A percentile compares a stretch with the other conserved stretches of the same genome.
Evolutionary conservation across 2,888 invertebrate genomes (phyloP).

Genomic region (Geotrupes spiniger): DNA sequence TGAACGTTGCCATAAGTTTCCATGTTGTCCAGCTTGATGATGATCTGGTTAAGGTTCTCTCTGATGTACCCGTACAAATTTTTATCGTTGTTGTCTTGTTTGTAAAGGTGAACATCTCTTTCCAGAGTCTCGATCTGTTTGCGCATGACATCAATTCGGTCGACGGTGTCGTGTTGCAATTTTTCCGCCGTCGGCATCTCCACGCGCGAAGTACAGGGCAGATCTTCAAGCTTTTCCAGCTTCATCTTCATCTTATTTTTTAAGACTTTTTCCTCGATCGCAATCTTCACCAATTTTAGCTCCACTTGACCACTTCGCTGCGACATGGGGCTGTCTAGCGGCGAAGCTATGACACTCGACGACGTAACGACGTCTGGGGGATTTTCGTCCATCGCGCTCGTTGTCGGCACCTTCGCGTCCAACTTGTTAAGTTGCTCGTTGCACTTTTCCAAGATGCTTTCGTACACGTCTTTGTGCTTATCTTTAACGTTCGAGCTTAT

Average conservation of each 20-base stretch:
- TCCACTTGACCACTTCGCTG: slow-evolving; percentile 17
- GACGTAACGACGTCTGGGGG: slow-evolving; percentile 12
- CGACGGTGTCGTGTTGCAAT: slow-evolving; percentile 11
- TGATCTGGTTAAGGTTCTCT: slow-evolving; percentile 14
- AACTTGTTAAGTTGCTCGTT: slow-evolving; percentile 15
- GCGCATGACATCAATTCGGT: slow-evolving; percentile 16
- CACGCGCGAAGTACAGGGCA: not conserved
- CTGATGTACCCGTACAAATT: slow-evolving; percentile 15
- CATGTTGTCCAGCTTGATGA: slow-evolving; percentile 17
- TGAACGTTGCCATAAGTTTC: slow-evolving; percentile 19
- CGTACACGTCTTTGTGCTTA: slow-evolving; percentile 18
- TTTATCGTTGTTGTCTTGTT: slow-evolving; percentile 9
- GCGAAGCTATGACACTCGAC: not conserved
- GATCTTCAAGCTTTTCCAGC: not conserved
- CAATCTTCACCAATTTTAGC: slow-evolving; percentile 16
- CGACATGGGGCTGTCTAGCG: slow-evolving; percentile 18
- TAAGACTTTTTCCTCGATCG: slow-evolving; percentile 9
- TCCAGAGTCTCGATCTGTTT: slow-evolving; percentile 18
- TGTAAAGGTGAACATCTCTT: slow-evolving; percentile 16
- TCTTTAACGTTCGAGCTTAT: slow-evolving; percentile 16
- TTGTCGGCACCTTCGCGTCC: slow-evolving; percentile 13
- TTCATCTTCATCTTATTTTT: no score
- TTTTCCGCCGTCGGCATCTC: slow-evolving; percentile 7
- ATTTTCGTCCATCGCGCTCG: not conserved
- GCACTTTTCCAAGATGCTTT: slow-evolving; percentile 17